These are phyloP conservation scores for Myoxocephalus aenaeus DNA, from an alignment of 2,797 vertebrate genomes.

Conservation along the genomic window DNA sequence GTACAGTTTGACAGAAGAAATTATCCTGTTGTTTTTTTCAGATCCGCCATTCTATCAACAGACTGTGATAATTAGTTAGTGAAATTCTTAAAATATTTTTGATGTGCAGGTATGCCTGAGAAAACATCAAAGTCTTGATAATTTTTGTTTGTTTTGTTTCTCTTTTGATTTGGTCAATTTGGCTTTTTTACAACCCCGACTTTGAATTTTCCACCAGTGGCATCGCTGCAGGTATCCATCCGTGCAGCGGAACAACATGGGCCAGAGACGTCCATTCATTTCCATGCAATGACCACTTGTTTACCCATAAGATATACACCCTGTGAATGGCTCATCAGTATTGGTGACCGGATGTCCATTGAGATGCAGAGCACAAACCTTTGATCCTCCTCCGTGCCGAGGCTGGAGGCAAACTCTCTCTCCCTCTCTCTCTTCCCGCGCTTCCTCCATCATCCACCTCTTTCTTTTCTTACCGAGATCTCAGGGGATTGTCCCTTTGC, in stretches of 20 bases:
- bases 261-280: slow-evolving; percentile 38
- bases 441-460: slow-evolving; percentile 73
- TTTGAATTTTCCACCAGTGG: slow-evolving; percentile 4
- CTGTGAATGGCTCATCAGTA: slow-evolving; percentile 82
- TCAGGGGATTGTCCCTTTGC: slow-evolving; percentile 72
- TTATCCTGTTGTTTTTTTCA: background rate
- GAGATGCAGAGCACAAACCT: slow-evolving; percentile 84
- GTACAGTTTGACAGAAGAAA: background rate
- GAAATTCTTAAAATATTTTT: background rate
- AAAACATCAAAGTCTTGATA: slow-evolving; percentile 9
- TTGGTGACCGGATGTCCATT: slow-evolving; percentile 81
- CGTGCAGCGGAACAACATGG: background rate
- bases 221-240: slow-evolving; percentile 6
- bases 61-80: too few species aligned
- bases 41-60: background rate
- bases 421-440: slow-evolving; percentile 50
- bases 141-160: background rate
- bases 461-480: slow-evolving; percentile 64
- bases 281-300: slow-evolving; percentile 63
- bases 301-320: slow-evolving; percentile 67
- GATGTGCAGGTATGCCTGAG: background rate
- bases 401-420: slow-evolving; percentile 76
- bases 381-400: slow-evolving; percentile 81
- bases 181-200: background rate
- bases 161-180: background rate